Conservation (phyloP, 2,888 invertebrate species). For the Idaea dimidiata region DNA sequence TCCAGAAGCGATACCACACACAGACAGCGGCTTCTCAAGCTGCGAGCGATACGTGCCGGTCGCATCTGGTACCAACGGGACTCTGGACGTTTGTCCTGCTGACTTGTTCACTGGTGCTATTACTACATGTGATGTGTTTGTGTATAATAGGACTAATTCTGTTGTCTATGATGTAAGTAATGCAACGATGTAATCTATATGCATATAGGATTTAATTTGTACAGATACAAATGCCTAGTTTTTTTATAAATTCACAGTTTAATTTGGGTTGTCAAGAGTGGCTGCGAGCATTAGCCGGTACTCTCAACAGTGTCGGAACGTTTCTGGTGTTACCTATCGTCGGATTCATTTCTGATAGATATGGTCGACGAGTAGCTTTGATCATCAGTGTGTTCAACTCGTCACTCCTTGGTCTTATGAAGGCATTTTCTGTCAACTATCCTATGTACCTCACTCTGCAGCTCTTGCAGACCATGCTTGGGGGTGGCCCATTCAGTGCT, state of each 20-base stretch:
- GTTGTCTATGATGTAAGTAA: constrained; percentile 63
- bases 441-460: constrained; percentile 77
- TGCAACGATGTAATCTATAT: too few species aligned
- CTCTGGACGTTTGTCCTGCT: constrained; percentile 48
- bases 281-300: constrained; percentile 86
- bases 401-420: constrained; percentile 70
- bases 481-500: constrained; percentile 77
- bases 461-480: constrained; percentile 74
- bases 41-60: constrained; percentile 63
- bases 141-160: constrained; percentile 58
- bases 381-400: constrained; percentile 67
- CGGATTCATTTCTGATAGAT: constrained; percentile 85
- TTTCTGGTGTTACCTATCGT: constrained; percentile 85
- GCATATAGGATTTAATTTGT: too few species aligned
- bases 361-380: constrained; percentile 75
- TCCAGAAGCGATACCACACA: constrained; percentile 60
- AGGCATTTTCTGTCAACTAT: constrained; percentile 79
- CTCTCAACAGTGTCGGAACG: constrained; percentile 85
- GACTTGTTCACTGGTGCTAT: constrained; percentile 39
- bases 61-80: constrained; percentile 36
- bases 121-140: constrained; percentile 47
- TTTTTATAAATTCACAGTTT: constrained; percentile 71
- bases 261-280: constrained; percentile 84
- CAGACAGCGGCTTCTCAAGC: constrained; percentile 51
- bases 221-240: neutral